These are phyloP conservation scores for Machimus rusticus DNA, from an alignment of 2,888 invertebrate genomes.

Conservation along the genomic window DNA sequence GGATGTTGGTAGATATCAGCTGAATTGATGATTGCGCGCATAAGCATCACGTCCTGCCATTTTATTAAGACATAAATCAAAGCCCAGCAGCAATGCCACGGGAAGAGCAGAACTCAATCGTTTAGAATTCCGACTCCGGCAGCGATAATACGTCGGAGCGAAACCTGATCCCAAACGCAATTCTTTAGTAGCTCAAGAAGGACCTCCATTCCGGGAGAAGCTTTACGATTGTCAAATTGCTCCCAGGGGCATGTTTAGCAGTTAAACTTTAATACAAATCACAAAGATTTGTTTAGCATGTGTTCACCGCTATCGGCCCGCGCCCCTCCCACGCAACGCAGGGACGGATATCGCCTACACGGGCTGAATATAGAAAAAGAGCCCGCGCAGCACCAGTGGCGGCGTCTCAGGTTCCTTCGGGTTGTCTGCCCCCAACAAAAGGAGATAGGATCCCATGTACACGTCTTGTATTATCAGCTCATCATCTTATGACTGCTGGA, in stretches of 20 bases:
- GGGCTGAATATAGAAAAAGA: background rate
- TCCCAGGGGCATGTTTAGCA: slow-evolving; percentile 44
- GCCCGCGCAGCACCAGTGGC: background rate
- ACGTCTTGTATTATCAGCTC: slow-evolving; percentile 30
- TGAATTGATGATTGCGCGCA: background rate
- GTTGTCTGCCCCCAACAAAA: background rate
- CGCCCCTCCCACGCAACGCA: background rate
- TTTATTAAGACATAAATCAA: slow-evolving; percentile 33
- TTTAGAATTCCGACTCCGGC: slow-evolving; percentile 2
- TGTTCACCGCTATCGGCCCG: background rate
- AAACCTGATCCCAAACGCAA: slow-evolving; percentile 25
- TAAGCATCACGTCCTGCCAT: slow-evolving; percentile 5
- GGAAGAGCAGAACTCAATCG: background rate
- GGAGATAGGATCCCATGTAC: slow-evolving; percentile 3
- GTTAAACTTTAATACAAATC: slow-evolving; percentile 47
- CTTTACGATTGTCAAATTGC: slow-evolving; percentile 43
- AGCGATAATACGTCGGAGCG: slow-evolving; percentile 4
- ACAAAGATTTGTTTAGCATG: slow-evolving; percentile 40
- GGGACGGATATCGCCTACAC: background rate
- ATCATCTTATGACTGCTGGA: slow-evolving; percentile 21
- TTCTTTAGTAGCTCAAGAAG: background rate
- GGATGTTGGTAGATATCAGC: background rate
- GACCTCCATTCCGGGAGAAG: background rate
- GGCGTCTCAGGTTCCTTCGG: background rate
- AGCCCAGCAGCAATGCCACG: background rate